Evolutionary conservation across 1,140 invertebrate species (phyloP).

Genomic region (Anoplolepis gracilipes): DNA sequence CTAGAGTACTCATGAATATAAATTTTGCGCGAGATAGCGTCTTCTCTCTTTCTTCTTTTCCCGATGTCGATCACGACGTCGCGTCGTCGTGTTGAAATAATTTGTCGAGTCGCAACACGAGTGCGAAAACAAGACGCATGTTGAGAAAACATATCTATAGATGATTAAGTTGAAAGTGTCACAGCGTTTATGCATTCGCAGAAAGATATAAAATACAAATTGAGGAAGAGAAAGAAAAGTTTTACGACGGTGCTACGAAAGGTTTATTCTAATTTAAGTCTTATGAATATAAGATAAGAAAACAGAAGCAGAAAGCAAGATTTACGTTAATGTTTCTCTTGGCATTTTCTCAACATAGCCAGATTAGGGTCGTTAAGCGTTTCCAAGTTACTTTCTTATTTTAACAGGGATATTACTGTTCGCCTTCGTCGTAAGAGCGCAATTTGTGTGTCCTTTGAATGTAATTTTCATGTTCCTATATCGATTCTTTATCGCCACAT

Average conservation of each 20-base stretch:
- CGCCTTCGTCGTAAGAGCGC: not conserved
- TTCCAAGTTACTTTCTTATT: not conserved
- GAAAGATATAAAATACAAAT: not conserved
- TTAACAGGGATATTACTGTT: not conserved
- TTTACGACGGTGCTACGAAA: not conserved
- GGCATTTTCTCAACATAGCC: not conserved
- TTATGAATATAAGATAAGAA: not conserved
- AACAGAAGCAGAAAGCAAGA: not conserved
- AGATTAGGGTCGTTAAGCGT: not conserved
- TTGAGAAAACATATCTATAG: not conserved
- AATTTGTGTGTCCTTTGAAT: constrained; percentile 29
- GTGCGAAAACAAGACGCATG: not conserved
- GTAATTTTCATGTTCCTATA: constrained; percentile 23
- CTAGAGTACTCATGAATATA: constrained; percentile 45
- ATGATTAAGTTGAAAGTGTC: not conserved
- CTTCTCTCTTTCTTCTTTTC: not conserved
- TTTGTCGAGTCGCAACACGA: not conserved
- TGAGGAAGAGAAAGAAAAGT: not conserved
- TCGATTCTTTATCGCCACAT: constrained; percentile 57
- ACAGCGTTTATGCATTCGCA: not conserved
- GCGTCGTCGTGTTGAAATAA: constrained; percentile 21
- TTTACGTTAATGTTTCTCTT: not conserved
- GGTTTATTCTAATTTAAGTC: constrained; percentile 3
- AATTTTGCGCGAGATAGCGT: constrained; percentile 29
- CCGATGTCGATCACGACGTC: not conserved